Percentiles rank a stretch among this genome's conserved stretches.
Evolutionary conservation across 2,797 vertebrate genomes (phyloP).

Genomic region (Anabacerthia variegaticeps): DNA sequence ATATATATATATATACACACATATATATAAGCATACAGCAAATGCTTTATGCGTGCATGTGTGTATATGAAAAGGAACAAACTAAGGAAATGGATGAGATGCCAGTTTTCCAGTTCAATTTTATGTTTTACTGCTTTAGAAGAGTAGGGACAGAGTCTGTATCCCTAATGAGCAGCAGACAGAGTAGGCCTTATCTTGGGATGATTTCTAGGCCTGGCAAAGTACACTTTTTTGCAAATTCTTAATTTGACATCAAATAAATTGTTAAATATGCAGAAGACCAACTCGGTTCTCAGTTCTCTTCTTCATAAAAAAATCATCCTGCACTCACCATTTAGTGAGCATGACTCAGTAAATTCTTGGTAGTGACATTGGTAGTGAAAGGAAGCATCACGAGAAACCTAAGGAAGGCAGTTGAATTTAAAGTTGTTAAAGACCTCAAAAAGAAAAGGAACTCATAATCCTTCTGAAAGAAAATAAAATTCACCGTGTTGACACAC

Average conservation of each 20-base stretch:
- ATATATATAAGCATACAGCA: neutral
- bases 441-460: slow-evolving; percentile 36
- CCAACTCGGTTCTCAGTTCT: neutral
- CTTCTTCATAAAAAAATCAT: neutral
- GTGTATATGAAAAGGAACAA: neutral
- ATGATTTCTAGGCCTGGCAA: neutral
- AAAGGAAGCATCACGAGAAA: slow-evolving; percentile 53
- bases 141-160: neutral
- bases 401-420: neutral
- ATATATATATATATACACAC: neutral
- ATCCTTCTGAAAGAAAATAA: neutral
- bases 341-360: slow-evolving; percentile 18
- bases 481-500: neutral
- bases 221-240: neutral
- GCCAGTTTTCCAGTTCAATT: neutral
- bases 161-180: neutral
- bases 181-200: neutral
- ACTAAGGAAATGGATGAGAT: neutral
- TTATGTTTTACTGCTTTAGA: neutral
- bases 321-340: neutral
- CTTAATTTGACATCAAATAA: slow-evolving; percentile 35
- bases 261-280: slow-evolving; percentile 42
- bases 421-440: slow-evolving; percentile 33
- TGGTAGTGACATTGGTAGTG: slow-evolving; percentile 41
- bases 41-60: neutral